Base-by-base conservation (phyloP, 2,888 invertebrate genomes). In the Trissolcus brochymenae region DNA sequence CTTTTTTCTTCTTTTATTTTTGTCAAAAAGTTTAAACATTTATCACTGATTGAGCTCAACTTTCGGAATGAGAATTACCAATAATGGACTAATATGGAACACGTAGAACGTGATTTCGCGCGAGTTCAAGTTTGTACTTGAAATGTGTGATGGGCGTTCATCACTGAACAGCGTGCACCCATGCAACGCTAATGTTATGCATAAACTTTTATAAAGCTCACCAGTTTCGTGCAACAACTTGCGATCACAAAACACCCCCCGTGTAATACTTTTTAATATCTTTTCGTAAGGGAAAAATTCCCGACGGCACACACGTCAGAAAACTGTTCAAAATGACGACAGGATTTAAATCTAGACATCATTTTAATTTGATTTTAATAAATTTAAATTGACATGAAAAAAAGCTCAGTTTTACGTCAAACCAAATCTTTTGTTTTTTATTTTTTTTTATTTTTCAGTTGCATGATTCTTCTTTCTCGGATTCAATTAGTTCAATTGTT, bases 111-210 rank as follows among this genome's bases (percentile, higher is more conserved):
- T 21, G 49, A 60, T 46, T 57, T 19, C 14, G 6, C 25, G 19
- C 16, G 49, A 60, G 29, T 29, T 60, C 16, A 54, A 61, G 46
- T 61, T 61, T 29, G 17, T 21, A 16, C 21, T 61, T 43, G 54
- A 61, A 68, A 55, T 53, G 61, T 21, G 55, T 35, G 29, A 49
- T 55, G 53, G 49, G 43, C 16, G 13, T 49, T 55, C 40, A 43
- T 16, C 29, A 29, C 16, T 11, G 70, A 70, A 50, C 46, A 61
- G n/a, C 50, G 53, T 40, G 29, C 49, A 70, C 41, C 61, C 70
- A 70, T 60, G 60, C 55, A 61, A 61, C 54, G 55, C 61, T 70
- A 70, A 70, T 70, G 55, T 49, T 55, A 54, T 55, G 61, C 61
- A 70, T 61, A 70, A 61, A 70, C 55, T 70, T 70, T 70, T 70